Evolutionary conservation across 2,888 invertebrate species (phyloP).

Genomic region (Graphium colonna): DNA sequence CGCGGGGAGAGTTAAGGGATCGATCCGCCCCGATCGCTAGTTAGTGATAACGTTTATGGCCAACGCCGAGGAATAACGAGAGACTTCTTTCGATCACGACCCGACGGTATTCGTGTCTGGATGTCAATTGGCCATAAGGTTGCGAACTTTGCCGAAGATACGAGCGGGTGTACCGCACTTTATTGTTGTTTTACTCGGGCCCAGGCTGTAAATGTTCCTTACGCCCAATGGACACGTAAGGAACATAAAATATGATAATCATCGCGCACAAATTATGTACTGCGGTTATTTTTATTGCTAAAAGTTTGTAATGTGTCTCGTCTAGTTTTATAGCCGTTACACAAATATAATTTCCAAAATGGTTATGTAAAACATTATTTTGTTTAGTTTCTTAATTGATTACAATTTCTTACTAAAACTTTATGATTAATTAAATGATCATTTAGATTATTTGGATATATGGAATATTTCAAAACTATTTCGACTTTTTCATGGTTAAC

Average conservation of each 20-base stretch:
- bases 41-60: slow-evolving; percentile 74
- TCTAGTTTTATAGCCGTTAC: no score
- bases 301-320: background rate
- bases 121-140: slow-evolving; percentile 75
- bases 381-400: no score
- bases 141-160: slow-evolving; percentile 51
- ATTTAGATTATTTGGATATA: no score
- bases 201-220: slow-evolving; percentile 44
- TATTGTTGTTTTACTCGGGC: slow-evolving; percentile 45
- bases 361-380: no score
- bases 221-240: slow-evolving; percentile 45
- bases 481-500: no score
- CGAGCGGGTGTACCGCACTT: slow-evolving; percentile 34
- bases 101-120: slow-evolving; percentile 62
- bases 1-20: slow-evolving; percentile 74
- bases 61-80: slow-evolving; percentile 63
- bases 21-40: slow-evolving; percentile 76
- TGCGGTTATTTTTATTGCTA: background rate
- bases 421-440: no score
- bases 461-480: no score
- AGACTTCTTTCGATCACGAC: slow-evolving; percentile 71
- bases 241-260: slow-evolving; percentile 30
- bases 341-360: background rate
- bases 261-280: background rate
- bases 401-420: no score